phyloP scores from a whole-genome alignment of 2,888 invertebrate genomes.

The Caenorhabditis sp. region DNA sequence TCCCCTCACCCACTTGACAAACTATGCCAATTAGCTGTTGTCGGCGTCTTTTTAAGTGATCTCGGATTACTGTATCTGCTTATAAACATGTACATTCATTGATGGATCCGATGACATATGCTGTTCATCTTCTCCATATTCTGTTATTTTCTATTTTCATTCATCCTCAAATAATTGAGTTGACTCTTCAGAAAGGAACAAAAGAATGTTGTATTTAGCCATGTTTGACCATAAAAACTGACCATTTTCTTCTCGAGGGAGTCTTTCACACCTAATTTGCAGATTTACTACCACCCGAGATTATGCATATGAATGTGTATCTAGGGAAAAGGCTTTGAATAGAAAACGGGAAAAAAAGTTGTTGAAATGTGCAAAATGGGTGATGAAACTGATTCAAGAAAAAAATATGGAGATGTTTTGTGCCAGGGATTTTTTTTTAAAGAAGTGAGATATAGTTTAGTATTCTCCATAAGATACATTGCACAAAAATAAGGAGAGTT shows the following conservation, averaged over 20 bases:
- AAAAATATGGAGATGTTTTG: no score
- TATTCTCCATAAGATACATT: no score
- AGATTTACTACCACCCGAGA: constrained; percentile 34
- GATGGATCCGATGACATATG: constrained; percentile 28
- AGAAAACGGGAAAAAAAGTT: not conserved
- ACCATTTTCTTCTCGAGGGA: constrained; percentile 26
- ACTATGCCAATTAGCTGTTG: constrained; percentile 14
- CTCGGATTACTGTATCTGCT: constrained; percentile 35
- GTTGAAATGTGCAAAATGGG: no score
- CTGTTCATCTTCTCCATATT: not conserved
- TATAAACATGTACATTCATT: constrained; percentile 13
- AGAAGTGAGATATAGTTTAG: no score
- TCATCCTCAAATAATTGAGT: constrained; percentile 42
- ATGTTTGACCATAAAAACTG: constrained; percentile 2
- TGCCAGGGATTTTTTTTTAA: no score
- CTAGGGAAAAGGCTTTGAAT: constrained; percentile 15
- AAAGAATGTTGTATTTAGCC: not conserved
- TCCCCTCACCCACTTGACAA: constrained; percentile 1
- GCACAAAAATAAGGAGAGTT: no score
- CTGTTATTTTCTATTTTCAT: not conserved
- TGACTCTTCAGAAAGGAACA: constrained; percentile 35
- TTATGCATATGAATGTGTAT: constrained; percentile 24
- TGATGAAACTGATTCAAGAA: no score
- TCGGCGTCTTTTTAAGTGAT: constrained; percentile 21
- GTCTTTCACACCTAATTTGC: constrained; percentile 45